Conservation (phyloP, 2,888 invertebrate species). For the Halictus ligatus region DNA sequence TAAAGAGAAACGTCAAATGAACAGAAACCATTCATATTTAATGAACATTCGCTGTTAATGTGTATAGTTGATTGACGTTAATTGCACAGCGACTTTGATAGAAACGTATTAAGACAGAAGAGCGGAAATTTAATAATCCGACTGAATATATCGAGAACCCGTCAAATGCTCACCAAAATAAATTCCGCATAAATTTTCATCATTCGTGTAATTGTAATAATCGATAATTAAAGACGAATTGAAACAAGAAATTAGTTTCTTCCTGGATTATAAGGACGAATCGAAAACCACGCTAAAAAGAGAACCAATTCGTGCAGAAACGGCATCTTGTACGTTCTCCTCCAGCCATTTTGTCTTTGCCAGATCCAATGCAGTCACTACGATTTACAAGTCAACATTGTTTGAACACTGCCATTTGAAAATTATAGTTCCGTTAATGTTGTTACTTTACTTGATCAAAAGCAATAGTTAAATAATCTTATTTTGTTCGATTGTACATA, state of each 20-base stretch:
- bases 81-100: background rate
- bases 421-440: no score
- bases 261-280: background rate
- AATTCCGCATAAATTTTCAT: background rate
- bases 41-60: background rate
- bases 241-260: background rate
- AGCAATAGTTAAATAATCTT: no score
- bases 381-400: no score
- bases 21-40: background rate
- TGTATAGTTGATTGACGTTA: background rate
- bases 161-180: background rate
- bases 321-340: background rate
- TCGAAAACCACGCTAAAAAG: background rate
- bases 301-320: background rate
- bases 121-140: background rate
- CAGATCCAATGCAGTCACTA: background rate
- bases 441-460: no score
- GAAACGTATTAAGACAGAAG: background rate
- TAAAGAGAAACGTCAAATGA: background rate
- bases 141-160: background rate
- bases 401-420: no score
- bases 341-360: background rate
- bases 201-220: background rate
- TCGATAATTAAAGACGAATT: background rate
- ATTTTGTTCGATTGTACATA: background rate